Base-by-base conservation (phyloP, 2,888 invertebrate species). In the Philopedon plagiatum region DNA sequence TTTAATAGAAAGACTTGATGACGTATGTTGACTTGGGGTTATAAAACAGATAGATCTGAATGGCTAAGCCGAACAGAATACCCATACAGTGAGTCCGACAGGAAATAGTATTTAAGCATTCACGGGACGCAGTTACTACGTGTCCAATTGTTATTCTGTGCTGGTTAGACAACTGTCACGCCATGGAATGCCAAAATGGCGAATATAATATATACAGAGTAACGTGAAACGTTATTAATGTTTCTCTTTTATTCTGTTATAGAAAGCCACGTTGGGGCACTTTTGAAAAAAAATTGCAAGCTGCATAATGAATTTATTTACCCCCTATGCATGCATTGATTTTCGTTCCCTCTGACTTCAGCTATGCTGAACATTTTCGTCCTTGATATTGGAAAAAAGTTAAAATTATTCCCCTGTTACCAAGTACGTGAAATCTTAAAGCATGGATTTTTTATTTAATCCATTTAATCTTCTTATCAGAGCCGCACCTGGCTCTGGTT, bases 111-210 rank as follows among this genome's bases (percentile, higher is more conserved):
- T 82, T 84, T 84, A 81, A 81, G 81, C 80, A 83, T 84, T 82
- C 83, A 83, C 75, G 82, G 81, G 78, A 80, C 79, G 80, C 77
- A 77, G 78, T 78, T 76, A 76, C 82, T 83, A 84, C 83, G 84
- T 84, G 84, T 82, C 78, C 84, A 82, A 84, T 85, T 85, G 83
- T 84, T 81, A 81, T 81, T 82, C 82, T 78, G 80, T 81, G 82
- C 80, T 80, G 81, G 81, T 81, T 67, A 62, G 79, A 79, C 80
- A 81, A 79, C 80, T 82, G 83, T 83, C 84, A 84, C 83, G 83
- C 84, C 82, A 81, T 83, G 82, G 83, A 84, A 85, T 84, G 83
- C 80, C 77, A 79, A 66, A 74, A 74, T 71, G 63, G 63, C 37
- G 61, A 61, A 70, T 70, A 65, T 67, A n/a, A 61, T 70, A 74